Evolutionary conservation across 2,797 vertebrate genomes (phyloP).

Genomic region (Micrastur ruficollis): DNA sequence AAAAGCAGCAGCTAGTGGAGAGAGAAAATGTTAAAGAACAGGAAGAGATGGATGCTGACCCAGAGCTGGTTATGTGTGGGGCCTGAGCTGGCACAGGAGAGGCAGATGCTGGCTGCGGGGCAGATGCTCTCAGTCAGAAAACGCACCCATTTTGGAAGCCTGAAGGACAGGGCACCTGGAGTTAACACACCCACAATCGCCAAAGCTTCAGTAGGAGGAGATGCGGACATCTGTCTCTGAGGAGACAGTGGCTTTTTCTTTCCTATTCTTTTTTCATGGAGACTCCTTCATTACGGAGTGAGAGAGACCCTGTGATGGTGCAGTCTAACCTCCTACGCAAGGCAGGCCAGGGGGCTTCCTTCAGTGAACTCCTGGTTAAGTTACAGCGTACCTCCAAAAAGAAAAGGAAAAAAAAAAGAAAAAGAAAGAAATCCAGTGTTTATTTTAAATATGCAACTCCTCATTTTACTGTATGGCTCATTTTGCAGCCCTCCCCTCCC

Average conservation of each 20-base stretch:
- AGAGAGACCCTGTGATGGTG: background rate
- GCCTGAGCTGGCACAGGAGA: background rate
- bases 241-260: background rate
- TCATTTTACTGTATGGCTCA: background rate
- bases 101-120: background rate
- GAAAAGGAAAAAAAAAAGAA: too few species aligned
- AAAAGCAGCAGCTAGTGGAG: background rate
- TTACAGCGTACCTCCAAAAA: background rate
- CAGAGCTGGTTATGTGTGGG: background rate
- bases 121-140: background rate
- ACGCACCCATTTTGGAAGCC: background rate
- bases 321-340: background rate
- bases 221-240: background rate
- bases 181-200: background rate
- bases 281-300: fast-evolving
- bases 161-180: background rate
- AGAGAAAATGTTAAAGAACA: background rate
- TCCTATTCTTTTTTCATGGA: background rate
- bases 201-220: background rate
- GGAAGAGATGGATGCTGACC: background rate
- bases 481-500: background rate
- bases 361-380: background rate
- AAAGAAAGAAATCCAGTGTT: background rate
- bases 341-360: background rate
- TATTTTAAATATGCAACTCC: background rate